Conservation (phyloP, 64 coral and sea anemone genomes). For the Montipora cactus region DNA sequence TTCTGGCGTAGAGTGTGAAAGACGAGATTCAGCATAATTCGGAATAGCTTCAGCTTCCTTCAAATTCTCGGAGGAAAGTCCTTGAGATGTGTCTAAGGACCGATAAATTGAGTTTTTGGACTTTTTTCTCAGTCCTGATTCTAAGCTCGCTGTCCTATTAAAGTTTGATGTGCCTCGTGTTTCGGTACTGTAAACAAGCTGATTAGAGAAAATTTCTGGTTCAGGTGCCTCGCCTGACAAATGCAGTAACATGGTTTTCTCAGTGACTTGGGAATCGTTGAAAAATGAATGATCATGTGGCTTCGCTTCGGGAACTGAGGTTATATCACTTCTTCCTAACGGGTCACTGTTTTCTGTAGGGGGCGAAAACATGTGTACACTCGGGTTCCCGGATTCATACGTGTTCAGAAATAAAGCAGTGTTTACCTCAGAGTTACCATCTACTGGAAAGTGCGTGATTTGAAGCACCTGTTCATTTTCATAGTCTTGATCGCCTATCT, state of each 20-base stretch:
- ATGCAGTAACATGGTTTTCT: not conserved
- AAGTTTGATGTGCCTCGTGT: not conserved
- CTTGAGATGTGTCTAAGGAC: not conserved
- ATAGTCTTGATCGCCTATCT: too few relatives aligned
- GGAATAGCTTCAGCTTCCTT: not conserved
- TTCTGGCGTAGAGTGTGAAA: not conserved
- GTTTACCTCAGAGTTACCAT: not conserved
- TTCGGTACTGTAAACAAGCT: not conserved
- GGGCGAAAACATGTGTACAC: not conserved
- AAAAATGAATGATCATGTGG: not conserved
- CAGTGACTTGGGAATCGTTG: not conserved
- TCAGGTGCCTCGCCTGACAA: not conserved
- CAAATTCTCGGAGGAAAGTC: not conserved
- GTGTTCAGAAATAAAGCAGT: not conserved
- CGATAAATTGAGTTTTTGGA: not conserved
- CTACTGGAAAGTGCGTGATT: conserved; percentile 23
- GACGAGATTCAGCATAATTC: not conserved
- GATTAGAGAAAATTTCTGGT: not conserved
- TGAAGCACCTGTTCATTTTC: not conserved
- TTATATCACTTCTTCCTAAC: not conserved
- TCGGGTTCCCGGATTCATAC: not conserved
- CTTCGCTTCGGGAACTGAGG: not conserved
- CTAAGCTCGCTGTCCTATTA: conserved; percentile 1
- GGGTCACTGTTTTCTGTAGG: not conserved
- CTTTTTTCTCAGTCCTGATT: not conserved